These are phyloP conservation scores for crab-eating macaque (Macaca fascicularis) DNA, from an alignment of 2,113 vertebrate genomes.

Conservation along the genomic window DNA sequence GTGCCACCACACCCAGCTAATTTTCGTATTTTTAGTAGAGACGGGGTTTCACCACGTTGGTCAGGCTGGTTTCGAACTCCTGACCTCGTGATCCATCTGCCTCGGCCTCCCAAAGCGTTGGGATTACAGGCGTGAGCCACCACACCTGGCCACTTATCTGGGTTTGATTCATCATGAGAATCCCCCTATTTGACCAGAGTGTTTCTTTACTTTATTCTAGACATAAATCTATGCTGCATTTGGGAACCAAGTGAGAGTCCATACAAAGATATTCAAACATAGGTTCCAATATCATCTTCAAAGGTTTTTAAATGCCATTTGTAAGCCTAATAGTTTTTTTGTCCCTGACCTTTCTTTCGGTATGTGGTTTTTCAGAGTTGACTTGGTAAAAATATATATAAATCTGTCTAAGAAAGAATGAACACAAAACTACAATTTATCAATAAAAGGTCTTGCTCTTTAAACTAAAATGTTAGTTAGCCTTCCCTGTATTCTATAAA, in stretches of 20 bases:
- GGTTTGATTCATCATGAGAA: not conserved
- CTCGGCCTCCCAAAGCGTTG: too few species aligned
- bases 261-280: slow-evolving; percentile 33
- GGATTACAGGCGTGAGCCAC: too few species aligned
- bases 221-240: not conserved
- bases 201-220: not conserved
- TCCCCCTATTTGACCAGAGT: not conserved
- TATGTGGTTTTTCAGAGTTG: slow-evolving; percentile 29
- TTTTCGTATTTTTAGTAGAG: too few species aligned
- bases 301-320: slow-evolving; percentile 41
- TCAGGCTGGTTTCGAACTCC: too few species aligned
- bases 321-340: slow-evolving; percentile 48
- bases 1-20: too few species aligned
- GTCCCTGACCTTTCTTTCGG: slow-evolving; percentile 56
- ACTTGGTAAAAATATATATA: not conserved
- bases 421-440: not conserved
- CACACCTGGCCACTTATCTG: not conserved
- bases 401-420: slow-evolving; percentile 17
- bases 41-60: too few species aligned
- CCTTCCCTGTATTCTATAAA: not conserved
- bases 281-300: slow-evolving; percentile 5
- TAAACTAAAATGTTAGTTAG: not conserved
- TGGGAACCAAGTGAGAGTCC: not conserved
- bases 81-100: too few species aligned
- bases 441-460: not conserved